phyloP scores from a whole-genome alignment of 1,140 invertebrate species.

The Lepidurus packardi region DNA sequence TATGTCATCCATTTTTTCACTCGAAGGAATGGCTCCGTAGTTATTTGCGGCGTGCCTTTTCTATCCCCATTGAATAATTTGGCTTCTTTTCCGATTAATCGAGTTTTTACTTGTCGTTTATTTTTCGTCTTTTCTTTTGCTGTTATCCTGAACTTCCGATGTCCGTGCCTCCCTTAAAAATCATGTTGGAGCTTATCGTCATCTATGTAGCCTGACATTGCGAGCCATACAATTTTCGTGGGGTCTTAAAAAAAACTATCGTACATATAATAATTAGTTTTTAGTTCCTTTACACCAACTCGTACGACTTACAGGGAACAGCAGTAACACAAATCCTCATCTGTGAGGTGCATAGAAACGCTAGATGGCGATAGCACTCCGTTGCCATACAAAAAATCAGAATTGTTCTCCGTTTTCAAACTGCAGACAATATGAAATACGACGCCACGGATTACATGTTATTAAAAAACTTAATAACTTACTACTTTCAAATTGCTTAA shows the following conservation, averaged over 20 bases:
- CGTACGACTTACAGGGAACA: too few species aligned
- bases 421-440: too few species aligned
- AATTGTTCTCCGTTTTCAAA: too few species aligned
- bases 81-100: background rate
- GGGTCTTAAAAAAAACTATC: background rate
- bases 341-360: too few species aligned
- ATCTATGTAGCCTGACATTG: background rate
- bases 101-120: background rate
- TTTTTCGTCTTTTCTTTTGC: background rate
- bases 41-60: background rate
- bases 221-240: background rate
- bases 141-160: background rate
- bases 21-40: background rate
- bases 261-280: background rate
- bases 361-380: too few species aligned
- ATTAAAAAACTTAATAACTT: too few species aligned
- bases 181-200: constrained; percentile 21
- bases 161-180: constrained; percentile 17
- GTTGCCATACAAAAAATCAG: too few species aligned
- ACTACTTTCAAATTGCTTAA: background rate
- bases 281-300: too few species aligned
- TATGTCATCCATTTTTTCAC: background rate
- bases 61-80: background rate
- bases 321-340: too few species aligned
- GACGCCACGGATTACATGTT: too few species aligned